Percentiles rank a stretch among this genome's conserved stretches.
phyloP scores from a whole-genome alignment of 2,113 vertebrate genomes.

The Dunckerocampus dactyliophorus region DNA sequence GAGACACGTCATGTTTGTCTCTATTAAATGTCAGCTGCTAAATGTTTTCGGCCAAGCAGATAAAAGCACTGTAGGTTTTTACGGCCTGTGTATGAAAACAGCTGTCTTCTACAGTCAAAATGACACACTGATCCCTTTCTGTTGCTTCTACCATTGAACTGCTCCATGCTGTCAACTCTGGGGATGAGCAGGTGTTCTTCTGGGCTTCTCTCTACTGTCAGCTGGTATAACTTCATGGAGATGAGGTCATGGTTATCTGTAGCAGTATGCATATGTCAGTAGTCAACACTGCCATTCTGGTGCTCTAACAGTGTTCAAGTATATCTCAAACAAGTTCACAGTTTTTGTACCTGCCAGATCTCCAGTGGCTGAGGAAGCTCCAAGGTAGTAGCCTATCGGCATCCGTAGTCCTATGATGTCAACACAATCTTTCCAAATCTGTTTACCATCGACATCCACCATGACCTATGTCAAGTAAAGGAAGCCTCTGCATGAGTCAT shows the following conservation, averaged over 20 bases:
- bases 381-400: constrained; percentile 85
- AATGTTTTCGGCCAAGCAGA: too few relatives aligned
- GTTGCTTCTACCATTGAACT: constrained; percentile 68
- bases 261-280: background rate
- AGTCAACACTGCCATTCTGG: background rate
- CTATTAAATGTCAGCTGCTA: too few relatives aligned
- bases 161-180: constrained; percentile 82
- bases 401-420: constrained; percentile 81
- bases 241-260: constrained; percentile 94
- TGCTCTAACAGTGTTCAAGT: background rate
- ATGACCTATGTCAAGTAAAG: constrained; percentile 71
- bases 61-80: too few relatives aligned
- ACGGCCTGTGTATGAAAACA: background rate
- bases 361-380: constrained; percentile 86
- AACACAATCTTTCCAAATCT: constrained; percentile 86
- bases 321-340: too few relatives aligned
- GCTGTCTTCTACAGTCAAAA: background rate
- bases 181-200: constrained; percentile 81
- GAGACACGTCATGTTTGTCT: too few relatives aligned
- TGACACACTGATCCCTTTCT: background rate
- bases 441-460: constrained; percentile 84
- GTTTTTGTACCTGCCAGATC: constrained; percentile 83
- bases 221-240: constrained; percentile 89
- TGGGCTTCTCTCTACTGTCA: constrained; percentile 73
- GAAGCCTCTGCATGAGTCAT: background rate